Evolutionary conservation across 1,140 invertebrate genomes (phyloP), one percentile per base, ranked within the genome.

Genomic region (Phocides pigmalion): DNA sequence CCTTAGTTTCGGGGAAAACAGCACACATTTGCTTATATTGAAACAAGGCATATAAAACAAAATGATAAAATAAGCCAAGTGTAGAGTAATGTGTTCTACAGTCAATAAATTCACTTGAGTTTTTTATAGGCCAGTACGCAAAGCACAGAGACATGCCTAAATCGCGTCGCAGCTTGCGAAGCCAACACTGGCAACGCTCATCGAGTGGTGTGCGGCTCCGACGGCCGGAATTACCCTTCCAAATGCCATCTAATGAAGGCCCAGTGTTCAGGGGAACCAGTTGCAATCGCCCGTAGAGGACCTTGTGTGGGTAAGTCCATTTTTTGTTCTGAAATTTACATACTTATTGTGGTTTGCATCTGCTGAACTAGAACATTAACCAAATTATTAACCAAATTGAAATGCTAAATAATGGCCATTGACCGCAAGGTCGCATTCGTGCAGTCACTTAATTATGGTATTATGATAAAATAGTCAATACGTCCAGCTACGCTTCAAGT

Each of bases 171-270:
- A n/a, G 62, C 83, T 1, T 90, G 88, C 64, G 86, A 90, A 65
- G 61, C 76, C 6, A 81, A 70, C 32, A 56, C 67, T 0, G 75
- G 75, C 17, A 79, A 66, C 20, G 58, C 50, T 37, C 81, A 88
- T 44, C 78, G 90, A 53, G 93, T 95, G 5, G 95, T 97, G 22
- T 98, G 97, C 79, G 97, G 96, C 62, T 95, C 96, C 16, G 96
- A 98, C 79, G 95, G 95, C 6, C 88, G 95, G 50, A 97, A 95
- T 35, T 98, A 97, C 92, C 92, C 94, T 9, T 95, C 94, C 62
- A 92, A 94, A 64, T 98, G 97, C 89, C 94, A 95, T 58, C 92
- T 97, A 49, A 92, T 95, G 73, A 93, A 94, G 66, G 95, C 94
- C 37, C 95, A 96, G 77, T 97, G 96, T 84, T 93, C 94, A 70